phyloP scores from a whole-genome alignment of 2,888 invertebrate species.

The Hyalella azteca region DNA sequence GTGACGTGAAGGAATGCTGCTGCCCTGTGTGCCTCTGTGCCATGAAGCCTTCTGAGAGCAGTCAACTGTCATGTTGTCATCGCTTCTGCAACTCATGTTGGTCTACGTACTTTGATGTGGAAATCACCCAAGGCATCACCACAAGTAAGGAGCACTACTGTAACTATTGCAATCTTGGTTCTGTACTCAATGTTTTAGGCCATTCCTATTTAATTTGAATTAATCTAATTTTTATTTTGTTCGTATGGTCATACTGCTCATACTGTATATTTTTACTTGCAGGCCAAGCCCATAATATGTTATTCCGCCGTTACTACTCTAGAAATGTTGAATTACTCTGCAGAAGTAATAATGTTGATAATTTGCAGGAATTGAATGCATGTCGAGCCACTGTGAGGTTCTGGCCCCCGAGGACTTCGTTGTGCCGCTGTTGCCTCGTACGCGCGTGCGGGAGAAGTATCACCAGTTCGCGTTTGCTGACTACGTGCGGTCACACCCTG shows the following conservation, averaged over 20 bases:
- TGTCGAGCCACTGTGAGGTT: constrained; percentile 93
- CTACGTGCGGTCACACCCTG: constrained; percentile 91
- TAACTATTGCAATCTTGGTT: too few relatives aligned
- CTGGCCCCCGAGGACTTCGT: constrained; percentile 97
- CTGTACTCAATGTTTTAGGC: too few relatives aligned
- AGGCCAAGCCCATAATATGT: too few relatives aligned
- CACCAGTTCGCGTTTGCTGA: constrained; percentile 95
- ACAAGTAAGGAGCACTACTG: constrained; percentile 67
- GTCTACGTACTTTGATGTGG: constrained; percentile 94
- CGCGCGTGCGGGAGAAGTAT: constrained; percentile 86
- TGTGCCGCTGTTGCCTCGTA: constrained; percentile 80
- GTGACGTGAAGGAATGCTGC: constrained; percentile 43
- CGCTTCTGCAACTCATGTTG: constrained; percentile 96
- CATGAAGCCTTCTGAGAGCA: constrained; percentile 72
- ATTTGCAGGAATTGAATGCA: constrained; percentile 87
- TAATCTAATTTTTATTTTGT: too few relatives aligned
- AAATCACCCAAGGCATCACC: constrained; percentile 85
- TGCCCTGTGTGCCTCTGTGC: constrained; percentile 83
- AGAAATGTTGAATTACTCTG: too few relatives aligned
- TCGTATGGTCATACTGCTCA: too few relatives aligned
- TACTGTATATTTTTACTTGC: too few relatives aligned
- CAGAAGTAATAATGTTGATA: too few relatives aligned
- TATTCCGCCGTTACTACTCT: too few relatives aligned
- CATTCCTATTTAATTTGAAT: too few relatives aligned
- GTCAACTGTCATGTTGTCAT: constrained; percentile 86